These are phyloP conservation scores for Stichodactyla mertensii DNA, from an alignment of 64 coral and sea anemone genomes.

Conservation along the genomic window DNA sequence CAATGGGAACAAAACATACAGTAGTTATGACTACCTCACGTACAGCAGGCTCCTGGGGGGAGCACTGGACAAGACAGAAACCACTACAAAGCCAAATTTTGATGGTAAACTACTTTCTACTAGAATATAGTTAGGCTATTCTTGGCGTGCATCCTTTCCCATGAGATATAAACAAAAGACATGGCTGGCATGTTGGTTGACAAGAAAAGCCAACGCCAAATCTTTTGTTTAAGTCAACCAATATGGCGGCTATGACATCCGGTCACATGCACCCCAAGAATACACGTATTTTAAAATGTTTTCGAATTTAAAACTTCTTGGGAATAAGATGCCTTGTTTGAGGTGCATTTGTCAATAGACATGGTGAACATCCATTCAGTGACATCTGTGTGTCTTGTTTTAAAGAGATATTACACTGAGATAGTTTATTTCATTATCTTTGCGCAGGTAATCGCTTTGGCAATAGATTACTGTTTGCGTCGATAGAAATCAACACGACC, in stretches of 20 bases:
- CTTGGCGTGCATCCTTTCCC: too few relatives aligned
- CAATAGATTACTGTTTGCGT: slow-evolving; percentile 53
- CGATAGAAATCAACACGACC: slow-evolving; percentile 72
- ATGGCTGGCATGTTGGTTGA: too few relatives aligned
- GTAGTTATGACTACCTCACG: slow-evolving; percentile 38
- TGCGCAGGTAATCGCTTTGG: slow-evolving; percentile 48
- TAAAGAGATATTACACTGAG: background rate
- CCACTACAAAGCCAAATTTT: slow-evolving; percentile 36
- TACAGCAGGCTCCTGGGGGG: slow-evolving; percentile 44
- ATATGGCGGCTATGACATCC: too few relatives aligned
- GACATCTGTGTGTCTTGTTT: too few relatives aligned
- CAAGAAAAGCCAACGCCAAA: too few relatives aligned
- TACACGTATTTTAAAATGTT: too few relatives aligned
- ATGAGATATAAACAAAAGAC: too few relatives aligned
- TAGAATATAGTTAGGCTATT: too few relatives aligned
- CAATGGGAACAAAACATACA: slow-evolving; percentile 26
- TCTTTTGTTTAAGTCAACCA: too few relatives aligned
- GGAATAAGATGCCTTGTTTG: background rate
- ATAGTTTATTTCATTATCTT: background rate
- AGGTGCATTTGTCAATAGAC: background rate
- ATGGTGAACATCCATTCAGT: too few relatives aligned
- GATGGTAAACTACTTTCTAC: slow-evolving; percentile 6
- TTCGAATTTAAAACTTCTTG: background rate
- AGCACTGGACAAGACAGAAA: slow-evolving; percentile 33
- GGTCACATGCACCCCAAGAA: too few relatives aligned